Evolutionary conservation across 2,113 vertebrate genomes (phyloP).

Genomic region (Jaculus jaculus): DNA sequence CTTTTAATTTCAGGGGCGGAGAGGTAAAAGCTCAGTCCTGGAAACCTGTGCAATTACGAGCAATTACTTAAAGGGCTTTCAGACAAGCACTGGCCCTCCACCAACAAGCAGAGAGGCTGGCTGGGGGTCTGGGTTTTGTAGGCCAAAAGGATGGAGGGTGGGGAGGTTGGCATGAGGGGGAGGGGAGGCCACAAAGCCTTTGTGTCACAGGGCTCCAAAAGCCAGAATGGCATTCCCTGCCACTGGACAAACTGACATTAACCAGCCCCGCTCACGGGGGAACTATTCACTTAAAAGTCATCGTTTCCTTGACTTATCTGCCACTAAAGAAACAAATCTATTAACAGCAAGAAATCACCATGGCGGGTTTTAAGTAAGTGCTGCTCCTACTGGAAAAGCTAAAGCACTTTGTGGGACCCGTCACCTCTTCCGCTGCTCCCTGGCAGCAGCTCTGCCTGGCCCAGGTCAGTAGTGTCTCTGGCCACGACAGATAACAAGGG

Average conservation of each 20-base stretch:
- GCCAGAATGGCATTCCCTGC: conserved; percentile 71
- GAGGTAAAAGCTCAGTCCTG: conserved; percentile 77
- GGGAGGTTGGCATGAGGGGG: neutral
- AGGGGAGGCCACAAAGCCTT: conserved; percentile 60
- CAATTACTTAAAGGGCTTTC: conserved; percentile 82
- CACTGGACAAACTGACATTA: conserved; percentile 77
- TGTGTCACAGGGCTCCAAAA: conserved; percentile 64
- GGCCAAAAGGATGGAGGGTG: conserved; percentile 49
- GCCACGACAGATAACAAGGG: conserved; percentile 77
- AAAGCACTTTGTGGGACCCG: conserved; percentile 37
- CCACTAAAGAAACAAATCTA: conserved; percentile 82
- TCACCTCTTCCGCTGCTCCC: neutral
- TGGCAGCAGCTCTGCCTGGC: conserved; percentile 29
- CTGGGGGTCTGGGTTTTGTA: conserved; percentile 64
- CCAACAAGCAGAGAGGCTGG: conserved; percentile 53
- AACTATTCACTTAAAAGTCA: conserved; percentile 78
- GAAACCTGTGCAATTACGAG: conserved; percentile 80
- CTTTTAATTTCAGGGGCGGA: conserved; percentile 82
- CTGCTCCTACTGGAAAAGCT: conserved; percentile 65
- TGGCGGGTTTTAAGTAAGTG: conserved; percentile 76
- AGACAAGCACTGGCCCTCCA: conserved; percentile 76
- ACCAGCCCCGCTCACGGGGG: conserved; percentile 64
- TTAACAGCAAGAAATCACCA: conserved; percentile 75
- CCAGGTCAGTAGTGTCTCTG: conserved; percentile 68
- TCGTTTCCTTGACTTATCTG: conserved; percentile 79